Evolutionary conservation across 2,113 vertebrate species (phyloP).

Genomic region (Perca flavescens): DNA sequence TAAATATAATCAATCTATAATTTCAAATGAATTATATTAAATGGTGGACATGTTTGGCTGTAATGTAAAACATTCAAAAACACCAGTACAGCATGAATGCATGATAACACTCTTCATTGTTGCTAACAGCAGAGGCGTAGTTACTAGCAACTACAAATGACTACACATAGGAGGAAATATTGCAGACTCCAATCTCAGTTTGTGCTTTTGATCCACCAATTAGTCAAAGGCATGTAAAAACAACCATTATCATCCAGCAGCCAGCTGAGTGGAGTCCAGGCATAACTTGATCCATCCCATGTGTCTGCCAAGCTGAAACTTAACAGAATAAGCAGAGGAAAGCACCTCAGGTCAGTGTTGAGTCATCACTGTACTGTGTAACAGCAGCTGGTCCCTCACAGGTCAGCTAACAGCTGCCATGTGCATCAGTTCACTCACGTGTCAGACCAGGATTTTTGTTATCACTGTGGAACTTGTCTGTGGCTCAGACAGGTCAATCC

Average conservation of each 20-base stretch:
- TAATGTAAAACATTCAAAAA: no score
- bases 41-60: no score
- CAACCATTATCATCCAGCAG: conserved; percentile 11
- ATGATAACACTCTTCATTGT: background rate
- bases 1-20: no score
- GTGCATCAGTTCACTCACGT: conserved; percentile 24
- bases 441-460: conserved; percentile 19
- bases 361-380: conserved; percentile 28
- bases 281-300: conserved; percentile 32
- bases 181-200: background rate
- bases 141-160: background rate
- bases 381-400: conserved; percentile 39
- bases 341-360: conserved; percentile 33
- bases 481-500: conserved; percentile 8
- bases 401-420: conserved; percentile 39
- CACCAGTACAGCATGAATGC: no score
- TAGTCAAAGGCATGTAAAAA: background rate
- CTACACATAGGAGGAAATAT: background rate
- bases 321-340: conserved; percentile 31
- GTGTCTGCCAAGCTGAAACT: conserved; percentile 34
- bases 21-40: no score
- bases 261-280: conserved; percentile 31
- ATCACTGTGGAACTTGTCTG: background rate
- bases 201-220: conserved; percentile 6
- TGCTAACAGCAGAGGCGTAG: background rate